Base-by-base conservation (phyloP, 2,113 vertebrate species). In the Misgurnus mizolepis region DNA sequence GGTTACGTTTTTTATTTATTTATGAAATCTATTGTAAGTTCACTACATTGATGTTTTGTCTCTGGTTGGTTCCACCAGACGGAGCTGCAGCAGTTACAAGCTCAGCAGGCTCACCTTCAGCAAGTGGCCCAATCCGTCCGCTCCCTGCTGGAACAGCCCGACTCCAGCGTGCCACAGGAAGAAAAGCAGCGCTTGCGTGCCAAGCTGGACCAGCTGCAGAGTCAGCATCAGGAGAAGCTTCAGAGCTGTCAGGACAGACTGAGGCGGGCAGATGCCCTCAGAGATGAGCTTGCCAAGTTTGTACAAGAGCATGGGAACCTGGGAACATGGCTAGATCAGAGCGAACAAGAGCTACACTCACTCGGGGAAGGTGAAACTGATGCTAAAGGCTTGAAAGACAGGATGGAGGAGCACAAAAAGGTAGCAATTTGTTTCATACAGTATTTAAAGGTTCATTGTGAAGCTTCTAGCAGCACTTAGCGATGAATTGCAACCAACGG, bases 201-300 rank as follows among this genome's bases (percentile, higher is more conserved):
- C 1, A 92, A 86, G 34, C 92, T 98, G 69, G 91, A 92, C 0
- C 82, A 92, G 66, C 93, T 99, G 22, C 92, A 93, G 89, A 88
- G 81, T 0, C 94, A 90, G 64, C 98, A 97, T 43, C 76, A 93
- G 0, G 85, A 93, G 6, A 82, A 87, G 7, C 88, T 98, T 11
- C 72, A 93, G 3, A 90, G 67, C 56, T 94, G 96, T 0, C 97
- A 98, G 87, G 78, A 87, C 7, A 93, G 85, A 61, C 88, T 99
- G 79, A 96, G 96, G 66, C 92, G 86, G 12, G 92, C 82, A 0
- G 97, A 98, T 75, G 86, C 89, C 7, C 90, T 98, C 22, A 81
- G 91, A 65, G 97, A 99, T 0, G 97, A 99, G 86, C 88, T 98
- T 45, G 90, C 91, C 0, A 98, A 98, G 76, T 99, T 98, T 87